Base-by-base conservation (phyloP, 2,888 invertebrate species). In the Hypselothyrea guttata region DNA sequence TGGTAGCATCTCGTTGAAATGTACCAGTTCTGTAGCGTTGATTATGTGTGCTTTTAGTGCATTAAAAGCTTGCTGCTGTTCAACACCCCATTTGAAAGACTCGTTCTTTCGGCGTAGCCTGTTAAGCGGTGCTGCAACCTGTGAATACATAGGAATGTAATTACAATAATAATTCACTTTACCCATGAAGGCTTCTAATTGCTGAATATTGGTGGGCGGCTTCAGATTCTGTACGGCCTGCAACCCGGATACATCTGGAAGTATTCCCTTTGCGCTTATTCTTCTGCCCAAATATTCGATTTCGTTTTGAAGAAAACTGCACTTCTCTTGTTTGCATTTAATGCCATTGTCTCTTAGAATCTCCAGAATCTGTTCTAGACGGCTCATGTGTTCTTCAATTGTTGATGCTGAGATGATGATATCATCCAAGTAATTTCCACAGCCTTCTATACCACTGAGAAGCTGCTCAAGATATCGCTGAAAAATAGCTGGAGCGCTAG, bases 131-230 rank as follows among this genome's bases (percentile, higher is more conserved):
- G 30, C 7, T 5, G 9, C 30, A 5, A 7, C 3, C 30, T n/a
- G n/a, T 30, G 30, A 30, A 7, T n/a, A n/a, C 4, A 5, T 30
- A 7, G n/a, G n/a, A 30, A 7, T 30, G 30, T 5, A 30, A 30
- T 30, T 30, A 30, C 8, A 2, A 7, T 30, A 87, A 71, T 86
- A 88, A 56, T 84, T 81, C 15, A 86, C 66, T 11, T 87, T 58
- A 11, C 84, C 86, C 9, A 87, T 22, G 56, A 87, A 85, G n/a
- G 79, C 58, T 47, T 75, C 54, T 7, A 9, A 64, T 52, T 55
- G 46, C 31, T 61, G 49, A n/a, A 61, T 15, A 44, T 56, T 34
- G 28, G 7, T 28, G 15, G 48, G 8, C 3, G 30, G 30, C 30
- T 30, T 30, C 4, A 22, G 22, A 5, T 22, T 22, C 22, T 22